Base-by-base conservation (phyloP, 2,888 invertebrate genomes). In the Drosophila buzzatii region DNA sequence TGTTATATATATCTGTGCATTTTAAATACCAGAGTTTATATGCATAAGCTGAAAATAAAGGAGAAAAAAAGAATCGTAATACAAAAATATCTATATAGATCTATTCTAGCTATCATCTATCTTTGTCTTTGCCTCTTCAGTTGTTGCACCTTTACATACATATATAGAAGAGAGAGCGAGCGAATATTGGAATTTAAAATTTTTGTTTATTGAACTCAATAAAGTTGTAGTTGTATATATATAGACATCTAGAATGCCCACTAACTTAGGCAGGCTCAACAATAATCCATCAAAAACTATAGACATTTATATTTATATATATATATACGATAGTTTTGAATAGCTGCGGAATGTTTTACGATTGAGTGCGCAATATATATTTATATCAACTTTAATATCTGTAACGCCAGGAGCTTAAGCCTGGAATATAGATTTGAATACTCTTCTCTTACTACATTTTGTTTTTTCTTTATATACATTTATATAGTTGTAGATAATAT, bases 201-300 rank as follows among this genome's bases (percentile, higher is more conserved):
- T 37, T 33, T 51, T 51, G 20, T 66, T 53, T 70, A 75, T 73
- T 73, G 47, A 75, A 61, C 60, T 68, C 61, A 53, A 70, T 76
- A 76, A 58, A 53, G 18, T 58, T 70, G 45, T 56, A 51, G 16
- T 14, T 57, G 20, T 52, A 42, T 18, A 52, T 18, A 52, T 47
- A 23, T 45, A 42, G 14, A 41, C 47, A 49, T 47, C 31, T 69
- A 69, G 20, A 33, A 57, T 70, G 10, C 39, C 27, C 31, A n/a
- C 37, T 20, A 12, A 31, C 62, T 35, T 52, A 27, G 45, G 52
- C 55, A 39, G 49, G 27, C 14, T 45, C 31, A 60, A 61, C 61
- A 61, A 56, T 53, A 75, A 58, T 49, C 23, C 27, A 16, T 70
- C 70, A 23, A 73, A 76, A 76, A 64, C 45, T 70, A 64, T 31